Conservation (phyloP, 2,113 vertebrate genomes). For the Hippoglossus stenolepis region DNA sequence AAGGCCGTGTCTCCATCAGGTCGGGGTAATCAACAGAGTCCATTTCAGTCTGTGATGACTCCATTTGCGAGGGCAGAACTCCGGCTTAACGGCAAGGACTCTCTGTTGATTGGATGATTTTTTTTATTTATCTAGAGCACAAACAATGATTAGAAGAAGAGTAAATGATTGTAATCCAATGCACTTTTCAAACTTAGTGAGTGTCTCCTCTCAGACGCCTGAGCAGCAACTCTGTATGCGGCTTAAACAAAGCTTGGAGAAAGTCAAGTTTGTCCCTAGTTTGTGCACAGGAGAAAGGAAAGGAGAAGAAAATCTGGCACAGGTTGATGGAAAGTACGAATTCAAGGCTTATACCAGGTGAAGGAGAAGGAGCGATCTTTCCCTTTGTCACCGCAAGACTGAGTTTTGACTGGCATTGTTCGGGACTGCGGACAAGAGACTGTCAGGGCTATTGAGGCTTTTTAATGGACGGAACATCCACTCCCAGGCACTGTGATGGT, state of each 20-base stretch:
- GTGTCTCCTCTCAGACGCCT: no score
- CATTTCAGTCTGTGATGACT: conserved; percentile 29
- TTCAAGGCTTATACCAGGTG: no score
- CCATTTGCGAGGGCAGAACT: conserved; percentile 12
- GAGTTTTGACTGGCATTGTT: background rate
- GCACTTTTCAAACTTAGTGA: background rate
- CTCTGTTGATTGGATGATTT: background rate
- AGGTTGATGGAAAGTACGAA: no score
- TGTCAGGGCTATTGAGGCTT: no score
- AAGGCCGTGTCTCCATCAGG: conserved; percentile 21
- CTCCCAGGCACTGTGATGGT: no score
- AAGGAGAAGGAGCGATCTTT: no score
- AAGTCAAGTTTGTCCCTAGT: background rate
- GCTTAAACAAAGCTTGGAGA: background rate
- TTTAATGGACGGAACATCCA: no score
- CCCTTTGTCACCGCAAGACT: background rate
- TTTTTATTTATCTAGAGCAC: conserved; percentile 15
- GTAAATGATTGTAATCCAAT: background rate
- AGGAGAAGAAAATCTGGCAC: background rate
- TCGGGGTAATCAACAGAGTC: conserved; percentile 27
- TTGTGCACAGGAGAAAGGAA: background rate
- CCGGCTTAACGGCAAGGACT: background rate
- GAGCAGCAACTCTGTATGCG: no score
- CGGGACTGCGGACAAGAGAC: no score
- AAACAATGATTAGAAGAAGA: background rate